These are phyloP conservation scores for Acropternis orthonyx DNA, from an alignment of 2,797 vertebrate genomes.

Conservation along the genomic window DNA sequence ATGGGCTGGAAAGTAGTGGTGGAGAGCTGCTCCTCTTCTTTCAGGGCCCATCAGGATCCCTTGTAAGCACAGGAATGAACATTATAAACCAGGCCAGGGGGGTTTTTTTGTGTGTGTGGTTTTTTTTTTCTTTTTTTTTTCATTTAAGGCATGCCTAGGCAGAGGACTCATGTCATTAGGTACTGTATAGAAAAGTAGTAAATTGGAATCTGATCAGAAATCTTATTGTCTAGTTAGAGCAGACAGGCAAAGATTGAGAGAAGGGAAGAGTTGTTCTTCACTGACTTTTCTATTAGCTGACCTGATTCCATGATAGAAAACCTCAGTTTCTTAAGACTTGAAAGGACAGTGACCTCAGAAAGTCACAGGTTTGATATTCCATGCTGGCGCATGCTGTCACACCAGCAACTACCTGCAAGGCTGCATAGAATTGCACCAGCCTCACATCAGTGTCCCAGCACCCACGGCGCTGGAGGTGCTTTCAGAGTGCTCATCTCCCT, in stretches of 20 bases:
- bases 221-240: neutral
- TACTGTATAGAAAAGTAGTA: neutral
- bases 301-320: neutral
- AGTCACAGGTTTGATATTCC: neutral
- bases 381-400: neutral
- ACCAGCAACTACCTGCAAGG: neutral
- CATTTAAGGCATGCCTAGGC: neutral
- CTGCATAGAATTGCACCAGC: neutral
- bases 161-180: neutral
- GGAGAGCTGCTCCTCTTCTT: neutral
- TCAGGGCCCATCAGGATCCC: neutral
- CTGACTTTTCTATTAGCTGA: neutral
- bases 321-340: neutral
- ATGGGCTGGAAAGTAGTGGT: neutral
- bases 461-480: neutral
- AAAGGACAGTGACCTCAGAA: neutral
- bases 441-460: rapidly evolving
- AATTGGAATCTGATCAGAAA: neutral
- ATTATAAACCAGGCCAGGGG: neutral
- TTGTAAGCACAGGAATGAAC: neutral
- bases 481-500: neutral
- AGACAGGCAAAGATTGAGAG: neutral
- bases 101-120: neutral
- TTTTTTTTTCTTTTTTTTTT: too few species aligned
- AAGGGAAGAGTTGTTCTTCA: neutral